Evolutionary conservation across 2,888 invertebrate species (phyloP).

Genomic region (Papilio gigon): DNA sequence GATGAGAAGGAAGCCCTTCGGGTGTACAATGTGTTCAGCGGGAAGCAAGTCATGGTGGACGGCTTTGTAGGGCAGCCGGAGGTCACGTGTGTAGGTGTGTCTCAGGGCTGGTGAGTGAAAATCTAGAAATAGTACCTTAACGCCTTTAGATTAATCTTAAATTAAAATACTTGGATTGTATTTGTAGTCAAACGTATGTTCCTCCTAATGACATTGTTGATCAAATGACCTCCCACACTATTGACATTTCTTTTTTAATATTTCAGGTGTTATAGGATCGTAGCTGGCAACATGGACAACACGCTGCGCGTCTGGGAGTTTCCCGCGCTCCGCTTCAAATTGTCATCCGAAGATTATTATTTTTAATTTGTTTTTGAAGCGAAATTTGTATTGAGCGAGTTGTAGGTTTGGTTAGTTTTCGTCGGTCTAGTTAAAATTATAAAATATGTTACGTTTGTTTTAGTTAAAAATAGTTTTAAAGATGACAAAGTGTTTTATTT

Average conservation of each 20-base stretch:
- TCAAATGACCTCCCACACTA: not conserved
- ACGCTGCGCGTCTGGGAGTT: constrained; percentile 65
- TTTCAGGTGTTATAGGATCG: constrained; percentile 63
- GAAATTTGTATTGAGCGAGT: not conserved
- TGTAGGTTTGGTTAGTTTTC: constrained; percentile 26
- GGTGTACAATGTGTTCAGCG: constrained; percentile 59
- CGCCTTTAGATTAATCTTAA: not conserved
- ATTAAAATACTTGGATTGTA: not conserved
- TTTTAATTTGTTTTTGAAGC: constrained; percentile 46
- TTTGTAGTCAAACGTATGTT: not conserved
- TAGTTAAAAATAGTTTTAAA: not conserved
- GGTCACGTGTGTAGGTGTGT: constrained; percentile 57
- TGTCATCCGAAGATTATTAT: constrained; percentile 55
- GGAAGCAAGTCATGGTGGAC: constrained; percentile 54
- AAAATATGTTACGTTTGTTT: not conserved
- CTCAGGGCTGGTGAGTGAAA: constrained; percentile 59
- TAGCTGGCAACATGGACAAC: constrained; percentile 60
- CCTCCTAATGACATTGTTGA: not conserved
- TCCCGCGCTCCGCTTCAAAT: constrained; percentile 58
- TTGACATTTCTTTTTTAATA: not conserved
- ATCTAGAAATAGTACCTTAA: too few relatives aligned
- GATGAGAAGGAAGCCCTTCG: constrained; percentile 48
- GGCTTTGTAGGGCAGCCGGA: constrained; percentile 52
- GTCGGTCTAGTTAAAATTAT: not conserved
- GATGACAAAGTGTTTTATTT: too few relatives aligned